Percentiles rank a stretch among this genome's conserved stretches.
phyloP scores from a whole-genome alignment of 2,113 vertebrate species.

The Dasyurus viverrinus region DNA sequence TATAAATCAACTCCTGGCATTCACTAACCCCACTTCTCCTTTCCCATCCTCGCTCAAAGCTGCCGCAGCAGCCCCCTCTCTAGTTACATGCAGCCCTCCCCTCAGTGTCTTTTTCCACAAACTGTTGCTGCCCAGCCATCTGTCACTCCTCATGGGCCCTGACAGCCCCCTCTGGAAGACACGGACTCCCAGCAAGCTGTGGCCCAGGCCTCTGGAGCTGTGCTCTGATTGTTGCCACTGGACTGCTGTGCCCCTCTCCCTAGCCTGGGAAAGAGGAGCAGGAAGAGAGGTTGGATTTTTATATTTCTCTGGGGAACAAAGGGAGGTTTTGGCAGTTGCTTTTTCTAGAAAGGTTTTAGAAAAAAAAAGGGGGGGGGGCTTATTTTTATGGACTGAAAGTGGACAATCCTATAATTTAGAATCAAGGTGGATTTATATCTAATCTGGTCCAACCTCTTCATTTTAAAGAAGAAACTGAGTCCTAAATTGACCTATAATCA shows the following conservation, averaged over 20 bases:
- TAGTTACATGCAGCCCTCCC: slow-evolving; percentile 21
- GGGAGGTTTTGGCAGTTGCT: not conserved
- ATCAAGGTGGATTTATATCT: not conserved
- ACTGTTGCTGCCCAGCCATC: slow-evolving; percentile 72
- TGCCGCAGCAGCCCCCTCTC: slow-evolving; percentile 42
- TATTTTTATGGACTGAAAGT: not conserved
- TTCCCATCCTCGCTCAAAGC: slow-evolving; percentile 18
- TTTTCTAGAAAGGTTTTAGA: not conserved
- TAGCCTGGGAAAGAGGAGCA: not conserved
- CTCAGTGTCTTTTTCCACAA: slow-evolving; percentile 59
- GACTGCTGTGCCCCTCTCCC: not conserved
- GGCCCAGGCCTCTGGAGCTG: not conserved
- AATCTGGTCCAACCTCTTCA: not conserved
- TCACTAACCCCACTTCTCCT: slow-evolving; percentile 21
- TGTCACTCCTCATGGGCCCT: slow-evolving; percentile 51
- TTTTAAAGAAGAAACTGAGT: not conserved
- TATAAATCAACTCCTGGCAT: slow-evolving; percentile 34
- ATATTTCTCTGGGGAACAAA: slow-evolving; percentile 14
- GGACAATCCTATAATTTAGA: not conserved
- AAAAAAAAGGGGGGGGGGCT: not conserved
- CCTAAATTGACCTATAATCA: not conserved
- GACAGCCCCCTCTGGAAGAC: slow-evolving; percentile 42
- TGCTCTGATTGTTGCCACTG: not conserved
- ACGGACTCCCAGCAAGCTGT: slow-evolving; percentile 24
- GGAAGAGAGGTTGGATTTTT: not conserved